A percentile compares a stretch with the other conserved stretches of the same genome.
These are phyloP conservation scores for Aphyosemion australe DNA, from an alignment of 2,113 vertebrate genomes.

Conservation along the genomic window DNA sequence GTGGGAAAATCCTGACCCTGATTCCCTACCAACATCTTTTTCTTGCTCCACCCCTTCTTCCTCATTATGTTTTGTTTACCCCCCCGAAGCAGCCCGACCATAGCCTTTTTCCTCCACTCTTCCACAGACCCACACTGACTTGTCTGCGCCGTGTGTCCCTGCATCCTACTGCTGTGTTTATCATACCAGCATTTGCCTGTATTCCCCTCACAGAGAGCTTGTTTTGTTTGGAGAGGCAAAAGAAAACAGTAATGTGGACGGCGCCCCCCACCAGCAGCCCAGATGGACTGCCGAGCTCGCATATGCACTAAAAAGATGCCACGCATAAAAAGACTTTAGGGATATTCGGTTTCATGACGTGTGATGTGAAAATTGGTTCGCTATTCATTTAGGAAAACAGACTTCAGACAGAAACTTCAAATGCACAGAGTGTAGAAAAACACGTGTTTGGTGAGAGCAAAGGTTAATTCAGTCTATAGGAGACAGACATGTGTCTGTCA, in stretches of 20 bases:
- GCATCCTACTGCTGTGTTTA: conserved; percentile 65
- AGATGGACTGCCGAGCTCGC: conserved; percentile 64
- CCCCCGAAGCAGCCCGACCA: conserved; percentile 50
- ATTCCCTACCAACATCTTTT: conserved; percentile 60
- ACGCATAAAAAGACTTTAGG: conserved; percentile 22
- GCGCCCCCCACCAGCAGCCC: conserved; percentile 50
- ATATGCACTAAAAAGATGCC: conserved; percentile 31
- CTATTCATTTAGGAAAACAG: conserved; percentile 3
- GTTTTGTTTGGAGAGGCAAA: conserved; percentile 75
- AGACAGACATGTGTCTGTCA: conserved; percentile 38
- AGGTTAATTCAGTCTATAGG: conserved; percentile 35
- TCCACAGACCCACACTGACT: conserved; percentile 57
- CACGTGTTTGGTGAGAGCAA: conserved; percentile 23
- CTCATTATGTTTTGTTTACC: conserved; percentile 76
- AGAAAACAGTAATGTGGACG: conserved; percentile 64
- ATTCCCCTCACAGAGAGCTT: conserved; percentile 55
- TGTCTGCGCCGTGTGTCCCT: conserved; percentile 45
- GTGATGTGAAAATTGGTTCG: conserved; percentile 22
- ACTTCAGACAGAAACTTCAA: conserved; percentile 1
- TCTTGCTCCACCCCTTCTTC: conserved; percentile 38
- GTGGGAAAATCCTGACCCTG: conserved; percentile 82
- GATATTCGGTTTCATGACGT: conserved; percentile 26
- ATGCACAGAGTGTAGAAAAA: conserved; percentile 14
- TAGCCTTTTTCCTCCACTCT: conserved; percentile 17
- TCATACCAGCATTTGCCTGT: conserved; percentile 49